Percentiles rank a stretch among this genome's conserved stretches.
These are phyloP conservation scores for Drosophila crucigera DNA, from an alignment of 2,888 invertebrate species.

Conservation along the genomic window DNA sequence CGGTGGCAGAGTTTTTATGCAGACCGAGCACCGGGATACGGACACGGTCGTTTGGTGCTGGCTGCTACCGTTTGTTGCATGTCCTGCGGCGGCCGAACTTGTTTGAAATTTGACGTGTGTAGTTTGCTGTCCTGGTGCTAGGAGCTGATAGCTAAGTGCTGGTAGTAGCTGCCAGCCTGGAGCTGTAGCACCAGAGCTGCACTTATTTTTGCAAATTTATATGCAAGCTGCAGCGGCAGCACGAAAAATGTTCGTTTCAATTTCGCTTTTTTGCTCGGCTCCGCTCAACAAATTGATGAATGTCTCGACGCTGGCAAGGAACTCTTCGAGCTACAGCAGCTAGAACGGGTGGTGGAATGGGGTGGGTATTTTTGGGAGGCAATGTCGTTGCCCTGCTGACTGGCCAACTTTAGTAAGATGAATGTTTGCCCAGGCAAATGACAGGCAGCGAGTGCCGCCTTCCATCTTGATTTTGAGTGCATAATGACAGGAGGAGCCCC, in stretches of 20 bases:
- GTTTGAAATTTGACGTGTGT: conserved; percentile 78
- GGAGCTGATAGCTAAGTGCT: conserved; percentile 7
- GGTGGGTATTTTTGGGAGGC: conserved; percentile 5
- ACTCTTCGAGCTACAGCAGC: conserved; percentile 6
- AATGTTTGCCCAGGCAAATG: conserved; percentile 76
- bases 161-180: conserved; percentile 16
- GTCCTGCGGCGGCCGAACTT: conserved; percentile 77
- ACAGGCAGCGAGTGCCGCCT: conserved; percentile 72
- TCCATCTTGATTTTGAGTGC: conserved; percentile 79
- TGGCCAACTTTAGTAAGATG: conserved; percentile 76
- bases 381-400: conserved; percentile 30
- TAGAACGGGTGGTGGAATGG: conserved; percentile 11
- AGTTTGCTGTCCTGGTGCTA: conserved; percentile 59
- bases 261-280: conserved; percentile 59
- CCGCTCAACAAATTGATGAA: conserved; percentile 75
- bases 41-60: conserved; percentile 27
- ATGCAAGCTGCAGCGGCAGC: conserved; percentile 63
- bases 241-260: conserved; percentile 77
- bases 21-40: conserved; percentile 22
- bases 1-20: conserved; percentile 48
- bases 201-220: conserved; percentile 75
- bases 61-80: conserved; percentile 67
- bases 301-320: conserved; percentile 42
- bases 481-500: conserved; percentile 70
- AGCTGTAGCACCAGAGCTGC: conserved; percentile 42